Conservation (phyloP, 2,797 vertebrate genomes). For the Paratrypauchen microcephalus region DNA sequence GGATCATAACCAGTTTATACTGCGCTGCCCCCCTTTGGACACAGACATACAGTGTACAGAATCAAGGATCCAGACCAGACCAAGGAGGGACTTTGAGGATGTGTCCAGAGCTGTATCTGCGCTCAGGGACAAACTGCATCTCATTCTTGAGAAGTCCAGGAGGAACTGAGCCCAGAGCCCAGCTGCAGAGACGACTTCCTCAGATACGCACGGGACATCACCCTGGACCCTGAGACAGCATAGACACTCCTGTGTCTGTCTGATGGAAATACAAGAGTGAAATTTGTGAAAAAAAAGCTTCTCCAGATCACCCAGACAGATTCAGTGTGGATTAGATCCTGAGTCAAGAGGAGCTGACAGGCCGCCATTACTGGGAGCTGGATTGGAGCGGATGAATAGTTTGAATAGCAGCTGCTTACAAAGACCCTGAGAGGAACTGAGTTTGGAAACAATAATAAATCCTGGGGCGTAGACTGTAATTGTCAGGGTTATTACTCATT, state of each 20-base stretch:
- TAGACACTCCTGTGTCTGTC: not conserved
- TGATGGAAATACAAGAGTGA: not conserved
- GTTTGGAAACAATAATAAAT: slow-evolving; percentile 4
- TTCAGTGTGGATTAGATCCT: not conserved
- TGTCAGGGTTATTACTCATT: not conserved
- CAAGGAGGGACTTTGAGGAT: not conserved
- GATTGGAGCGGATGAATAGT: not conserved
- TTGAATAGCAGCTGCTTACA: not conserved
- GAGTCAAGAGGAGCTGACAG: not conserved
- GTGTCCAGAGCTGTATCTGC: not conserved
- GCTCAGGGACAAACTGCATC: slow-evolving; percentile 1
- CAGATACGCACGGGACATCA: not conserved
- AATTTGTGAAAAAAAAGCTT: not conserved
- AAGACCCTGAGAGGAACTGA: not conserved
- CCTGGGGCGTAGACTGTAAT: not conserved
- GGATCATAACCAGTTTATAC: not conserved
- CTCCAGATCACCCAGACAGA: not conserved
- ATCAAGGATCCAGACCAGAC: not conserved
- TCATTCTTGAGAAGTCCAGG: not conserved
- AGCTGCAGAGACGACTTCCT: not conserved
- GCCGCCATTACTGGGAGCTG: not conserved
- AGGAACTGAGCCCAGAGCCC: not conserved
- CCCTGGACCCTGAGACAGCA: not conserved
- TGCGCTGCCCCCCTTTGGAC: not conserved
- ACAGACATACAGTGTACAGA: not conserved